Conservation (phyloP, 2,888 invertebrate genomes). For the Cybosia mesomella region DNA sequence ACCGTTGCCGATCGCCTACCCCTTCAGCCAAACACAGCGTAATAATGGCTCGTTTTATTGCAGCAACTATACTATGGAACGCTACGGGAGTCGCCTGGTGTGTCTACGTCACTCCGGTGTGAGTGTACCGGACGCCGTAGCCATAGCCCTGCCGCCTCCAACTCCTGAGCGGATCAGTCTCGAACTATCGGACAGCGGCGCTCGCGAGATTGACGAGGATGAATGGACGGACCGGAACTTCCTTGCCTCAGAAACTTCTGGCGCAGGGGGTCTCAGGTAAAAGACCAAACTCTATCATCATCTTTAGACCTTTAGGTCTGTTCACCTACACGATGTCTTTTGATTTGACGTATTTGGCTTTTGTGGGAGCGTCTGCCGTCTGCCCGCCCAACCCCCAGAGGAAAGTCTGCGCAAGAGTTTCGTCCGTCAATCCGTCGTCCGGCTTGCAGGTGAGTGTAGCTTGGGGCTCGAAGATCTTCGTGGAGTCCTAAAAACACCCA, state of each 20-base stretch:
- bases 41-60: neutral
- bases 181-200: conserved; percentile 74
- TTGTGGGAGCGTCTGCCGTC: too few species aligned
- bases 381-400: too few species aligned
- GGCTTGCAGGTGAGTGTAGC: too few species aligned
- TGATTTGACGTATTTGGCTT: too few species aligned
- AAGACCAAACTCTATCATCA: too few species aligned
- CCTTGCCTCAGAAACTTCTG: conserved; percentile 90
- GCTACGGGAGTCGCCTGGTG: conserved; percentile 73
- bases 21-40: neutral
- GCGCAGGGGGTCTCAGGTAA: conserved; percentile 76
- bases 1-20: neutral
- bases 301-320: too few species aligned
- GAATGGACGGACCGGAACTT: conserved; percentile 98
- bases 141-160: conserved; percentile 46
- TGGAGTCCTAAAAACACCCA: too few species aligned
- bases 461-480: too few species aligned
- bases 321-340: too few species aligned
- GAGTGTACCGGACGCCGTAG: conserved; percentile 59
- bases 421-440: too few species aligned
- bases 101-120: conserved; percentile 76
- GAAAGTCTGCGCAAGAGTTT: too few species aligned
- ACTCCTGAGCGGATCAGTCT: conserved; percentile 79
- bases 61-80: conserved; percentile 79
- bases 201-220: conserved; percentile 95